These are phyloP conservation scores for Micromys minutus DNA, from an alignment of 2,113 vertebrate genomes.

Conservation along the genomic window DNA sequence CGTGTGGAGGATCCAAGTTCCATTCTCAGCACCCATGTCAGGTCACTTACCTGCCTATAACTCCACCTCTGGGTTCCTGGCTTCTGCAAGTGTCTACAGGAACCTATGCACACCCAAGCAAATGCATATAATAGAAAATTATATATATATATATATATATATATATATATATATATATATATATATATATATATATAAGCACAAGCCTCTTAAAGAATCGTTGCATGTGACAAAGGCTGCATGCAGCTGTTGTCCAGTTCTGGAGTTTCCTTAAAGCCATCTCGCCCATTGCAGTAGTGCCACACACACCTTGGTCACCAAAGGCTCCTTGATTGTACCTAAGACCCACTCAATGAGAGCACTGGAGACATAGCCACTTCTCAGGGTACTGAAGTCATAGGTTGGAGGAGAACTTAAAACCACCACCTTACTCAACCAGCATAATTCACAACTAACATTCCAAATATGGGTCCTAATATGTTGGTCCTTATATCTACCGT, in stretches of 20 bases:
- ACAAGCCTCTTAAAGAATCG: not conserved
- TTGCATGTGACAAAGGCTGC: accelerated
- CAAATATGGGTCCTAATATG: not conserved
- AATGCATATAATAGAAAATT: not conserved
- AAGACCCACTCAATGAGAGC: not conserved
- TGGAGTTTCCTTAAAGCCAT: not conserved
- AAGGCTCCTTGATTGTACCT: not conserved
- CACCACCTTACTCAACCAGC: not conserved
- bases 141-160: too few relatives aligned
- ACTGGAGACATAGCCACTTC: too few relatives aligned
- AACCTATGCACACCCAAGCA: not conserved
- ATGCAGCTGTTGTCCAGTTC: not conserved
- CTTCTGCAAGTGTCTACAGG: not conserved
- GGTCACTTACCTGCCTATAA: not conserved
- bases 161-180: too few relatives aligned
- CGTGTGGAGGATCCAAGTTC: not conserved
- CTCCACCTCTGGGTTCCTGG: not conserved
- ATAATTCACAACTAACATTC: not conserved
- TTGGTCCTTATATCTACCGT: not conserved
- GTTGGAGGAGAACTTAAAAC: not conserved
- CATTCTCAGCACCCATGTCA: not conserved
- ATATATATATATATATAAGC: too few relatives aligned
- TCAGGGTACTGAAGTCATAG: not conserved
- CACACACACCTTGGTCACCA: not conserved
- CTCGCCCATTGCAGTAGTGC: not conserved